Base-by-base conservation (phyloP, 2,888 invertebrate genomes). In the Caenorhabditis becei region DNA sequence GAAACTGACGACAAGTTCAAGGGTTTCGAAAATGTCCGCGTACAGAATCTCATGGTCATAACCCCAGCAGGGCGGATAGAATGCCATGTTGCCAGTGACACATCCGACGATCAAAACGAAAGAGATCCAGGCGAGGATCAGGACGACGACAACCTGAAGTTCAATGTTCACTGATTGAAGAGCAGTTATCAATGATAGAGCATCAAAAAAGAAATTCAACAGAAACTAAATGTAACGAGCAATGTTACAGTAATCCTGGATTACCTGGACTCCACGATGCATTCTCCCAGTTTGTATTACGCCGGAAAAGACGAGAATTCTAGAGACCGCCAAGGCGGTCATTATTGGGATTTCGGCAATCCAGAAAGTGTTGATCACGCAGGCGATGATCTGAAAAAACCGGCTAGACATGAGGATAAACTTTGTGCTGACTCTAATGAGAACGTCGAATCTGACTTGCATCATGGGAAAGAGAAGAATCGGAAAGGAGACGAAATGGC, bases 321-420 rank as follows among this genome's bases (percentile, higher is more conserved):
- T 49, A 5, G 59, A 65, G 3, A 72, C 28, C 11, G 77, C 62
- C 1, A 81, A 26, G n/a, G 77, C 61, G 24, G 65, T 56, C 81
- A 81, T 77, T 2, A 81, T 35, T 16, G 81, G 81, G 18, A 81
- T 67, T 23, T 70, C 63, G 11, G 69, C 72, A 1, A 81, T 56
- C 81, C 81, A 81, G 10, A 81, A 58, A 14, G 65, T 72, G 44
- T 81, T 81, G 47, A 70, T 70, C 8, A 59, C 67, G 23, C 66
- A 66, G 5, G 77, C 81, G 11, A 71, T 51, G 1, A 77, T 63
- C 77, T 72, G 63, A 54, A 71, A 51, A 10, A 18, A 1, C 26
- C 2, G n/a, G 8, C n/a, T 37, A 3, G 14, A 23, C 14, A 18
- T 5, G 23, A 16, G 5, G 14, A 16, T 4, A 14, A 28, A 8